phyloP scores from a whole-genome alignment of 2,797 vertebrate species.

The Gephyroberyx darwinii region DNA sequence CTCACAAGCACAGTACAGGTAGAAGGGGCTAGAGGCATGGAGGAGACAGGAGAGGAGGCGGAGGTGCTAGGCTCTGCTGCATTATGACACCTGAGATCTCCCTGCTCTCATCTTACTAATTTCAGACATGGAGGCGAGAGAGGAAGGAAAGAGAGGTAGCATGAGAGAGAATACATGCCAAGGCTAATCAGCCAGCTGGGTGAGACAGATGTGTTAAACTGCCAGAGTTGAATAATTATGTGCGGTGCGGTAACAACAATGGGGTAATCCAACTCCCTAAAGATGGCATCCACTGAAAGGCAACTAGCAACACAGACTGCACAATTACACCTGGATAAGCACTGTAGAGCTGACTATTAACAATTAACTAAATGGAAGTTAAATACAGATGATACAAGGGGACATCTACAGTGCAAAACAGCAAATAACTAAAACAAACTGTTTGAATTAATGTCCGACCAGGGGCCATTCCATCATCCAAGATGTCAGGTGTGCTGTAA shows the following conservation, averaged over 20 bases:
- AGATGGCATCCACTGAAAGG: slow-evolving; percentile 7
- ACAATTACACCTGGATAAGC: slow-evolving; percentile 35
- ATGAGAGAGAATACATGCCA: neutral
- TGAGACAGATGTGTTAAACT: slow-evolving; percentile 16
- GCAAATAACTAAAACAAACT: slow-evolving; percentile 5
- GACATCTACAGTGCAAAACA: slow-evolving; percentile 6
- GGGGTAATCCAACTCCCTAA: slow-evolving; percentile 41
- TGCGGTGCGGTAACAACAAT: slow-evolving; percentile 21
- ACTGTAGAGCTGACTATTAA: slow-evolving; percentile 26
- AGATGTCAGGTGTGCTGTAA: slow-evolving; percentile 30
- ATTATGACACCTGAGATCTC: neutral
- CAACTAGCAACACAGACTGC: slow-evolving; percentile 7
- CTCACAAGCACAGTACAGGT: neutral
- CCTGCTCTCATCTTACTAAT: neutral
- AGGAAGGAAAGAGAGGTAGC: slow-evolving; percentile 1
- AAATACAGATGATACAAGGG: neutral
- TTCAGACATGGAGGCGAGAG: neutral
- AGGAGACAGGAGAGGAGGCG: no score
- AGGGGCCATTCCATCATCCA: slow-evolving; percentile 27
- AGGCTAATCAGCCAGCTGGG: slow-evolving; percentile 26
- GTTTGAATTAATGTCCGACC: slow-evolving; percentile 12
- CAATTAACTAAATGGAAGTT: slow-evolving; percentile 8
- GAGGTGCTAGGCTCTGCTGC: neutral
- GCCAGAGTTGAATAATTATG: slow-evolving; percentile 26
- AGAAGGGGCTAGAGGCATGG: neutral